A percentile compares a stretch with the other conserved stretches of the same genome.
These are phyloP conservation scores for Drosophila carrolli DNA, from an alignment of 1,140 invertebrate genomes.

Conservation along the genomic window DNA sequence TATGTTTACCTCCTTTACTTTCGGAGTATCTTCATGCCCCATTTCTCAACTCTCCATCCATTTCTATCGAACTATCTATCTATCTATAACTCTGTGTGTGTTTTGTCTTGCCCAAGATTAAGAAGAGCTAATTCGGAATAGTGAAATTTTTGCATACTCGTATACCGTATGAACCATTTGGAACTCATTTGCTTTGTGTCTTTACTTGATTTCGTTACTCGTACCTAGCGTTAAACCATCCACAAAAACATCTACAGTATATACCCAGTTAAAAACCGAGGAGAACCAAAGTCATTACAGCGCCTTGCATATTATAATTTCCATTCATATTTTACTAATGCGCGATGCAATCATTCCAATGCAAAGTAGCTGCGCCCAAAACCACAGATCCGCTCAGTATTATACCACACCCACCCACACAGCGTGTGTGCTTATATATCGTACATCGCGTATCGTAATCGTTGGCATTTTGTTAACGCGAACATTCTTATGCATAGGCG, in stretches of 20 bases:
- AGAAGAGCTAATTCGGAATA: slow-evolving; percentile 79
- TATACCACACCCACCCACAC: slow-evolving; percentile 33
- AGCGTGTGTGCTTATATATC: slow-evolving; percentile 43
- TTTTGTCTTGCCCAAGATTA: slow-evolving; percentile 58
- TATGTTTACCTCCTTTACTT: slow-evolving; percentile 48
- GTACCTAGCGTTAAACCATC: slow-evolving; percentile 57
- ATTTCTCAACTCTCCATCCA: slow-evolving; percentile 42
- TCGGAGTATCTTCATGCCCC: slow-evolving; percentile 56
- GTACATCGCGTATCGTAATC: slow-evolving; percentile 52
- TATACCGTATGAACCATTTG: slow-evolving; percentile 57
- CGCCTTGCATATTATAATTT: slow-evolving; percentile 48
- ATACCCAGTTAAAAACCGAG: slow-evolving; percentile 5
- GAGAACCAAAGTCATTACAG: slow-evolving; percentile 20
- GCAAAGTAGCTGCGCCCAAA: slow-evolving; percentile 57
- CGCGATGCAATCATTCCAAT: slow-evolving; percentile 66
- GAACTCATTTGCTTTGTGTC: slow-evolving; percentile 79
- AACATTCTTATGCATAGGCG: slow-evolving; percentile 69
- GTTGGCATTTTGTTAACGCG: slow-evolving; percentile 54
- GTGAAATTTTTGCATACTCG: slow-evolving; percentile 56
- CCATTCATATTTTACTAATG: slow-evolving; percentile 56
- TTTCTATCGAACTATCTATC: slow-evolving; percentile 47
- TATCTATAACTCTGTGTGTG: slow-evolving; percentile 56
- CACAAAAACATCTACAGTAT: slow-evolving; percentile 33
- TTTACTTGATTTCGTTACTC: slow-evolving; percentile 51
- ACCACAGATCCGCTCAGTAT: slow-evolving; percentile 15